phyloP scores from a whole-genome alignment of 2,888 invertebrate species.

The Parnassius apollo region DNA sequence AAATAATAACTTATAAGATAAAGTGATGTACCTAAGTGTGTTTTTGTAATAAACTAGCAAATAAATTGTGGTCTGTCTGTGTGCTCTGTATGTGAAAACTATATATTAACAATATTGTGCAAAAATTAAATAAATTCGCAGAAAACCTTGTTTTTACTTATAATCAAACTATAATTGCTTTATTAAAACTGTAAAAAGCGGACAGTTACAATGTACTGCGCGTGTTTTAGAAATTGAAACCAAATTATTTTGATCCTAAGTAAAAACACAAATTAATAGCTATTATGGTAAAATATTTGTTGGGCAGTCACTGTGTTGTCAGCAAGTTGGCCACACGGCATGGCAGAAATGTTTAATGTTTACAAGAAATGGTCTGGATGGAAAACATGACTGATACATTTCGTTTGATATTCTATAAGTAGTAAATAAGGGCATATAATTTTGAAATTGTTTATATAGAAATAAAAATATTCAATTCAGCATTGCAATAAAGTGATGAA shows the following conservation, averaged over 20 bases:
- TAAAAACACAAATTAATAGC: slow-evolving; percentile 1
- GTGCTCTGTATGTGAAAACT: slow-evolving; percentile 38
- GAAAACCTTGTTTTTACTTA: slow-evolving; percentile 36
- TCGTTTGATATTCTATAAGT: slow-evolving; percentile 48
- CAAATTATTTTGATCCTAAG: slow-evolving; percentile 2
- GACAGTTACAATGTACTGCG: not conserved
- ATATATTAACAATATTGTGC: slow-evolving; percentile 32
- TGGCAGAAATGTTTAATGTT: slow-evolving; percentile 25
- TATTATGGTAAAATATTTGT: slow-evolving; percentile 3
- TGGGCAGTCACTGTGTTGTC: slow-evolving; percentile 20
- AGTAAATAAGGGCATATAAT: slow-evolving; percentile 47
- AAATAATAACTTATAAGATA: slow-evolving; percentile 31
- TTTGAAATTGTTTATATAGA: slow-evolving; percentile 79
- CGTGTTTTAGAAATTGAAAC: not conserved
- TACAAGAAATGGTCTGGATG: slow-evolving; percentile 34
- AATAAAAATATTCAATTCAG: slow-evolving; percentile 75
- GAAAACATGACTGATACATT: slow-evolving; percentile 49
- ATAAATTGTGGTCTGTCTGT: slow-evolving; percentile 38
- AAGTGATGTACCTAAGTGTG: slow-evolving; percentile 39
- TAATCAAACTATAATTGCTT: slow-evolving; percentile 28
- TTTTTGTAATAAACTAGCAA: slow-evolving; percentile 40
- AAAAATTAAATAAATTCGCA: slow-evolving; percentile 32
- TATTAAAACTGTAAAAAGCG: too few species aligned
- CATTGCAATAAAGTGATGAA: slow-evolving; percentile 75
- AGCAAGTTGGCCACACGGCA: slow-evolving; percentile 6